Evolutionary conservation across 2,888 invertebrate species (phyloP), one percentile per base, ranked within the genome.

Genomic region (Cremastinae sp.): DNA sequence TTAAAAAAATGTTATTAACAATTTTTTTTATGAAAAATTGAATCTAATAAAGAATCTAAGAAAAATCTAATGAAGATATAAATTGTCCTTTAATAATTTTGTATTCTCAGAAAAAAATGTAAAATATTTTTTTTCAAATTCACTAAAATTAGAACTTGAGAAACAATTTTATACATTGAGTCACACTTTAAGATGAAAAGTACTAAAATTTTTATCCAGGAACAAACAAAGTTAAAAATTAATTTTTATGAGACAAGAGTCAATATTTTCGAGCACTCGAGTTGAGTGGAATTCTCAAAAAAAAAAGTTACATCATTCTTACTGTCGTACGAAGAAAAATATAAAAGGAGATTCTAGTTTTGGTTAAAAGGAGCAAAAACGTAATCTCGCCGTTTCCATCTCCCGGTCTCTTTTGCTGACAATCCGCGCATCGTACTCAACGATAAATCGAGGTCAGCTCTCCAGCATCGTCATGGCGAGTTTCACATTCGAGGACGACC

Each of bases 401-500:
- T 49, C 66, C 45, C 41, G 28, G 10, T 8, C 45, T 20, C 53
- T 43, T 28, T 28, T 43, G 43, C 53, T 28, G 39, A 39, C 56
- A n/a, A 14, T 14, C 56, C 14, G 14, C 20, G 5, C 53, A 18
- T 37, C 45, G 53, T 65, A 70, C 69, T 77, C 45, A 69, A 70
- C 73, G 73, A 76, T 70, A 65, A 73, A 77, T 73, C 76, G 76
- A 73, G 76, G 76, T 77, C 76, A 73, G 69, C 69, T 65, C 73
- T 53, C 64, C 18, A 53, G 58, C 68, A 51, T 59, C 69, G 73
- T 65, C 69, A 37, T 65, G 43, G 59, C 65, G 73, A 77, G 76
- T 77, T 77, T 77, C 76, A 73, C 73, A 73, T 77, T 70, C 65
- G 76, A 69, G 73, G 69, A 73, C 69, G 74, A 69, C 58, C 43